Percentiles rank a stretch among this genome's conserved stretches.
phyloP scores from a whole-genome alignment of 2,797 vertebrate genomes.

The Amphiprion clarkii region DNA sequence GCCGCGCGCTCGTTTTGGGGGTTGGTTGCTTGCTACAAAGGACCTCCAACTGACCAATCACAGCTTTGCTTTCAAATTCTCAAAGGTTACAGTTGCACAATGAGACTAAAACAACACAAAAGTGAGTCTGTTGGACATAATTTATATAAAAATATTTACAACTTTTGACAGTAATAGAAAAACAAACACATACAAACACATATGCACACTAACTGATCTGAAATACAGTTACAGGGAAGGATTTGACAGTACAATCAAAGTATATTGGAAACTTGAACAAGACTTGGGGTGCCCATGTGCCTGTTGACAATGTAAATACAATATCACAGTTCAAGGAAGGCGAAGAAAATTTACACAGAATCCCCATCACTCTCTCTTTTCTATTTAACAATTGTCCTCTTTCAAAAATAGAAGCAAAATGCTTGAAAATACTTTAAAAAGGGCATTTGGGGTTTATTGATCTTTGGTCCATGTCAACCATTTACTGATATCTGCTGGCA shows the following conservation, averaged over 20 bases:
- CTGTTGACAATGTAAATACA: neutral
- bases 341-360: neutral
- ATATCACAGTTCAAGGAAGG: constrained; percentile 23
- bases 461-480: neutral
- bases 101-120: constrained; percentile 1
- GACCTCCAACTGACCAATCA: constrained; percentile 66
- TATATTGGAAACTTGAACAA: constrained; percentile 11
- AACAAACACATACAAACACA: neutral
- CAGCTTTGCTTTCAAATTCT: constrained; percentile 43
- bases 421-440: neutral
- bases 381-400: neutral
- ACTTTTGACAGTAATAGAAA: constrained; percentile 24
- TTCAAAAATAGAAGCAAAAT: neutral
- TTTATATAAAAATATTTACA: constrained; percentile 58
- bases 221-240: neutral
- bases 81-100: neutral
- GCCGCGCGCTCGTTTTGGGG: constrained; percentile 76
- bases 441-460: constrained; percentile 6
- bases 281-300: neutral
- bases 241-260: neutral
- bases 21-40: constrained; percentile 47
- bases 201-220: constrained; percentile 5
- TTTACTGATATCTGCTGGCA: constrained; percentile 21
- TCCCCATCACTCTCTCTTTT: neutral
- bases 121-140: neutral